Percentiles rank a stretch among this genome's conserved stretches.
phyloP scores from a whole-genome alignment of 1,140 invertebrate genomes.

The Coboldia fuscipes region DNA sequence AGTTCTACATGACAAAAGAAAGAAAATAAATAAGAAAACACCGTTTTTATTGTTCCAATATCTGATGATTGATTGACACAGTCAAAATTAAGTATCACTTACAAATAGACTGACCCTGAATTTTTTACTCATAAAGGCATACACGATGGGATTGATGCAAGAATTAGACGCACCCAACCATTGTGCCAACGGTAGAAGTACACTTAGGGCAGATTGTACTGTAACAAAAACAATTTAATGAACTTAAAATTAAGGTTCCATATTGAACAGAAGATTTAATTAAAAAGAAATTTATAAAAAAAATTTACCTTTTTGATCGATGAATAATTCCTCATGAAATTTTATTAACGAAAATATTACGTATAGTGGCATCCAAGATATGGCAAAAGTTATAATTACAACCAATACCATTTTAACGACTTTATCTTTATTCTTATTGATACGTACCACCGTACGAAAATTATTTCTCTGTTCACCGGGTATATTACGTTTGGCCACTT shows the following conservation, averaged over 20 bases:
- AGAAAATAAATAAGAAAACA: too few species aligned
- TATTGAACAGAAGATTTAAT: too few species aligned
- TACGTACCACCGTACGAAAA: background rate
- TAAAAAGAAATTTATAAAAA: too few species aligned
- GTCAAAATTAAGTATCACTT: too few species aligned
- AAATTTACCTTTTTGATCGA: slow-evolving; percentile 3
- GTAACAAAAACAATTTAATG: background rate
- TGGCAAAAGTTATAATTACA: slow-evolving; percentile 35
- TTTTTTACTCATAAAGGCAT: slow-evolving; percentile 42
- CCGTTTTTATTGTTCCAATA: too few species aligned
- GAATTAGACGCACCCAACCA: slow-evolving; percentile 36
- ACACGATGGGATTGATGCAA: slow-evolving; percentile 30
- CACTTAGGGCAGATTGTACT: slow-evolving; percentile 19
- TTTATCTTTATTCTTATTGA: slow-evolving; percentile 10
- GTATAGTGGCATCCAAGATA: slow-evolving; percentile 45
- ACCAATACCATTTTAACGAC: slow-evolving; percentile 40
- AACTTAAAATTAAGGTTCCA: background rate
- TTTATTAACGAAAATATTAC: slow-evolving; percentile 25
- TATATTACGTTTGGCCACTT: slow-evolving; percentile 18
- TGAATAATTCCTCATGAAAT: slow-evolving; percentile 12
- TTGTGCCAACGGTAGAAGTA: slow-evolving; percentile 33
- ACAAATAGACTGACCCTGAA: slow-evolving; percentile 35
- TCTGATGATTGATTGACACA: too few species aligned
- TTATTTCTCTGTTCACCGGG: slow-evolving; percentile 11
- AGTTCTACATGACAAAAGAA: too few species aligned